Conservation (phyloP, 1,140 invertebrate genomes). For the Cecropterus lyciades region DNA sequence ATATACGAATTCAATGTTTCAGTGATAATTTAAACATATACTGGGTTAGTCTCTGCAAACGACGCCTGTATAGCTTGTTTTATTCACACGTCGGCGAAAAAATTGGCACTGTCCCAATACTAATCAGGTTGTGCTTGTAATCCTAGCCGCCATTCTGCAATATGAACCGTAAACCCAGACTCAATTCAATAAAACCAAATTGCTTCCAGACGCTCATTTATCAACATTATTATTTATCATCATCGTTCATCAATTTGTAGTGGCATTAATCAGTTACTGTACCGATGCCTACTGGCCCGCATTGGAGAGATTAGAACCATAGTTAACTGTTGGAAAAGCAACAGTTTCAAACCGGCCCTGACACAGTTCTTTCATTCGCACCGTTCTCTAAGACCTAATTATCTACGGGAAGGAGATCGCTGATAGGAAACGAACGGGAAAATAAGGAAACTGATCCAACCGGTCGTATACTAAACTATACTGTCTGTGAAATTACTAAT, state of each 20-base stretch:
- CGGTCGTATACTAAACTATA: slow-evolving; percentile 5
- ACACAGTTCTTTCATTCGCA: slow-evolving; percentile 64
- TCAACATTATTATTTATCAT: slow-evolving; percentile 23
- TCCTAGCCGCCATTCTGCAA: slow-evolving; percentile 44
- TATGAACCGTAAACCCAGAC: slow-evolving; percentile 31
- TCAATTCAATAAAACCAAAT: slow-evolving; percentile 10
- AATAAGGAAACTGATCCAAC: slow-evolving; percentile 46
- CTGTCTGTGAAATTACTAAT: neutral
- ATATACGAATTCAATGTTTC: slow-evolving; percentile 39
- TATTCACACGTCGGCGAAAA: slow-evolving; percentile 70
- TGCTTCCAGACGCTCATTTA: slow-evolving; percentile 10
- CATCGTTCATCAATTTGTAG: slow-evolving; percentile 29
- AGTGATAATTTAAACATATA: slow-evolving; percentile 54
- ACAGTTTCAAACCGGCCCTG: slow-evolving; percentile 56
- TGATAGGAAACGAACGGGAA: slow-evolving; percentile 53
- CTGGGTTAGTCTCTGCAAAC: slow-evolving; percentile 38
- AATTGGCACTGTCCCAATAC: slow-evolving; percentile 64
- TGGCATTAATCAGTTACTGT: slow-evolving; percentile 44
- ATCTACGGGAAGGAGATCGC: slow-evolving; percentile 49
- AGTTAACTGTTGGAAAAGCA: slow-evolving; percentile 52
- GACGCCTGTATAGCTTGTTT: slow-evolving; percentile 64
- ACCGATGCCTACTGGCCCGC: slow-evolving; percentile 52
- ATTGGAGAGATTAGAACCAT: slow-evolving; percentile 41
- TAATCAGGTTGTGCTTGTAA: slow-evolving; percentile 43
- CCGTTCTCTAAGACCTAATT: slow-evolving; percentile 66